Conservation (phyloP, 2,888 invertebrate genomes). For the Yponomeuta evonymella region DNA sequence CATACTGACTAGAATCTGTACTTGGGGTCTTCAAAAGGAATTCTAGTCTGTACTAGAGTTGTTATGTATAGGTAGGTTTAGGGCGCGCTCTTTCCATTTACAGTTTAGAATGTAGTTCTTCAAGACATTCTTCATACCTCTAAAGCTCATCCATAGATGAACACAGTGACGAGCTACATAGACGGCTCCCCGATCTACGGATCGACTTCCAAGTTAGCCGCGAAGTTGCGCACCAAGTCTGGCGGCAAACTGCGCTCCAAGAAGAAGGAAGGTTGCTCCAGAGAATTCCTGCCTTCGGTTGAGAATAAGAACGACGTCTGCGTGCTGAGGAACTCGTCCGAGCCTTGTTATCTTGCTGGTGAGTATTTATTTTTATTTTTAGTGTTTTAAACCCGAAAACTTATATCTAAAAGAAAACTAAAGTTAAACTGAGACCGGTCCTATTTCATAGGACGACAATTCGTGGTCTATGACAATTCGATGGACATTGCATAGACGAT, state of each 20-base stretch:
- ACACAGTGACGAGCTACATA: constrained; percentile 78
- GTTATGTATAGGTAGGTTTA: too few species aligned
- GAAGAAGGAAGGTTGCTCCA: constrained; percentile 38
- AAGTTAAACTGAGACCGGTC: too few species aligned
- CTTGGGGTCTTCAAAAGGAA: too few species aligned
- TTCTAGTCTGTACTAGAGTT: too few species aligned
- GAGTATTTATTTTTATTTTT: constrained; percentile 22
- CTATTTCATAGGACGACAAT: too few species aligned
- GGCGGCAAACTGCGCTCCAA: constrained; percentile 62
- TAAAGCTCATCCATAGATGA: constrained; percentile 69
- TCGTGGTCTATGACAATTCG: too few species aligned
- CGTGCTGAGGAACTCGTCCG: constrained; percentile 52
- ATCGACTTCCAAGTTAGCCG: constrained; percentile 48
- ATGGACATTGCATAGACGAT: too few species aligned
- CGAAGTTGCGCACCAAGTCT: constrained; percentile 50
- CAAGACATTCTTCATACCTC: neutral
- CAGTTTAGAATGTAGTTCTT: too few species aligned
- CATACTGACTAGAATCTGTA: too few species aligned
- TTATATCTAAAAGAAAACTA: too few species aligned
- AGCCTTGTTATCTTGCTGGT: constrained; percentile 68
- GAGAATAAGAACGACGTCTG: constrained; percentile 56
- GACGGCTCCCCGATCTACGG: constrained; percentile 75
- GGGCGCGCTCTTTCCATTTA: too few species aligned
- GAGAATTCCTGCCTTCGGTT: constrained; percentile 58
- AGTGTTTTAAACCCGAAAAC: too few species aligned